Base-by-base conservation (phyloP, 2,888 invertebrate species). In the Rugalucina vietnamica region DNA sequence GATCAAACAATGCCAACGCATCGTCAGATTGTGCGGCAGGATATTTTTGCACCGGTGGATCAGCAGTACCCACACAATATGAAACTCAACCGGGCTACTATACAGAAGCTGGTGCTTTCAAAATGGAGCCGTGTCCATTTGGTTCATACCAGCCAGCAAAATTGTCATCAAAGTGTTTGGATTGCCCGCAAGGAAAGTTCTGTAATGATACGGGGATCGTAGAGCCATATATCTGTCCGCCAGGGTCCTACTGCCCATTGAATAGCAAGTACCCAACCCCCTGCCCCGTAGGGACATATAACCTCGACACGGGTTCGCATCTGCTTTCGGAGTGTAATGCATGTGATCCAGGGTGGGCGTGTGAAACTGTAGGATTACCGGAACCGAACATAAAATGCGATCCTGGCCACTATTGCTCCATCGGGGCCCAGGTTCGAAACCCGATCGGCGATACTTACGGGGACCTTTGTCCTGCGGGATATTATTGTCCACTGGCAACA, bases 1-100 rank as follows among this genome's bases (percentile, higher is more conserved):
- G 94, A 12, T 92, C 93, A 18, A 93, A 91, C 81, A 92, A 93
- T 85, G 90, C 90, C 2, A 88, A 89, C 32, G 93, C 92, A n/a
- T 91, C 93, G 2, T 85, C 90, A 57, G 69, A 90, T 76, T 94
- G 94, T 89, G 89, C 92, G 5, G 89, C 93, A 49, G 94, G 94
- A 5, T 94, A 93, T 85, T 94, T 92, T 82, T 94, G 94, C 81
- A 93, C 92, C 3, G 94, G 94, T 36, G 94, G 94, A 21, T 85
- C 94, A 5, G 89, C 91, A 5, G 89, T 90, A 8, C 91, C 93
- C 3, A 94, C 92, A 21, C 94, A 94, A 86, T 77, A 88, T 82
- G 93, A 90, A 24, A 91, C 92, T 5, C 89, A 90, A 14, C 85
- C 90, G 39, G 94, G 94, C 0, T 92, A 94, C 81, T 94, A 93